These are phyloP conservation scores for Myotis daubentonii DNA, from an alignment of 2,797 vertebrate species.

Conservation along the genomic window DNA sequence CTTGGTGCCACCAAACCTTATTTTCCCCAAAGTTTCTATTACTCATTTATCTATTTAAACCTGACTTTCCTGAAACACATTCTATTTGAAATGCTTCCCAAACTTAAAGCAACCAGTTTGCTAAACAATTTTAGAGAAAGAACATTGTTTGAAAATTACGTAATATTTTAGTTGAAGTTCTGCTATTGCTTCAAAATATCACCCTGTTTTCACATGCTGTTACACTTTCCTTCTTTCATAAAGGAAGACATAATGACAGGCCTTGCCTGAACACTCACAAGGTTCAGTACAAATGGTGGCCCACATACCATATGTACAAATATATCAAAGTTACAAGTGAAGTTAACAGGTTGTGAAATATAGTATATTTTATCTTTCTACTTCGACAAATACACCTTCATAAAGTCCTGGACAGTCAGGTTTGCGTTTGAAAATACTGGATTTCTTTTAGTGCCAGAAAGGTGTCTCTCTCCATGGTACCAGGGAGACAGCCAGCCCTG, in stretches of 20 bases:
- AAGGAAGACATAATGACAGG: constrained; percentile 19
- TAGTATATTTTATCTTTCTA: neutral
- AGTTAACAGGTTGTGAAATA: constrained; percentile 36
- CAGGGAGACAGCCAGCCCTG: neutral
- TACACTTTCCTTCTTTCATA: constrained; percentile 20
- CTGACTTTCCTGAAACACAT: neutral
- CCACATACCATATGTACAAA: constrained; percentile 50
- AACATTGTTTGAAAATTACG: constrained; percentile 4
- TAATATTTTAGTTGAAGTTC: neutral
- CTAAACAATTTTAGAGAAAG: neutral
- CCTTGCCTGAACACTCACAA: neutral
- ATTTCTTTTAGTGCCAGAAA: neutral
- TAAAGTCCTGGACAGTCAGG: neutral
- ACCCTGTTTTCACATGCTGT: neutral
- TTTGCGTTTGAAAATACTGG: neutral
- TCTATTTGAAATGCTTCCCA: neutral
- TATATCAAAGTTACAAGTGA: constrained; percentile 21
- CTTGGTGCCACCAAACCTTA: neutral
- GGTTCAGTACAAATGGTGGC: neutral
- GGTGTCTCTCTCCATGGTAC: neutral
- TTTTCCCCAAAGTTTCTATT: neutral
- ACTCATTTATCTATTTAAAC: neutral
- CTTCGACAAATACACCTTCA: neutral
- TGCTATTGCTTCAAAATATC: neutral
- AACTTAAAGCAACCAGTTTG: neutral